phyloP scores from a whole-genome alignment of 2,113 vertebrate genomes.

The Eurystomus gularis region DNA sequence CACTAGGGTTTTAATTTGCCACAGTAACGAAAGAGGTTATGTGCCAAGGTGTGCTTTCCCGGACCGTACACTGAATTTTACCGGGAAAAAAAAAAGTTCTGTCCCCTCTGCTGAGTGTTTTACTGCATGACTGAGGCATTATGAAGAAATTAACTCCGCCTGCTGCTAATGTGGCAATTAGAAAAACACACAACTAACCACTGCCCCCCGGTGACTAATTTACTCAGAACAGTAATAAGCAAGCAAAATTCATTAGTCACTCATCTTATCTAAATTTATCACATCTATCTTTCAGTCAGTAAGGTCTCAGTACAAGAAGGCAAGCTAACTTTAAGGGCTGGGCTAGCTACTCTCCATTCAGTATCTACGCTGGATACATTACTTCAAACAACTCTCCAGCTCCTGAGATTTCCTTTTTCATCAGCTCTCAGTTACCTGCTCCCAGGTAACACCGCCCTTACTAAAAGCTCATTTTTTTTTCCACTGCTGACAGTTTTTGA shows the following conservation, averaged over 20 bases:
- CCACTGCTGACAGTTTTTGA: background rate
- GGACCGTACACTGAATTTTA: background rate
- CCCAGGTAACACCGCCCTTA: background rate
- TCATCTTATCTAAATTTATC: background rate
- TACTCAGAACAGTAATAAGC: background rate
- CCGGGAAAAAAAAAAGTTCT: background rate
- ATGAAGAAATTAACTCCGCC: background rate
- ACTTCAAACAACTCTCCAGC: background rate
- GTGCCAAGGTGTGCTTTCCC: background rate
- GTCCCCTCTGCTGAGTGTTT: background rate
- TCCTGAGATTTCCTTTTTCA: background rate
- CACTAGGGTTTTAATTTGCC: background rate
- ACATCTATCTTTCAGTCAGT: background rate
- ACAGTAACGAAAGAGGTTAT: background rate
- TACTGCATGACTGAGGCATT: background rate
- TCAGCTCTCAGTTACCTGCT: background rate
- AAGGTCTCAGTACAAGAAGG: background rate
- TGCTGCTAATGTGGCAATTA: background rate
- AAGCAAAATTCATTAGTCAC: background rate
- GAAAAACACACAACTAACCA: background rate
- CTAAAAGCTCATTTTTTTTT: background rate
- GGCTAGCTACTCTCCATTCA: background rate
- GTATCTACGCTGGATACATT: background rate
- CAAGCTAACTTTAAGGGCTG: background rate
- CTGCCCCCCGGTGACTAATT: slow-evolving; percentile 21